These are phyloP conservation scores for Galerucella calmariensis DNA, from an alignment of 2,888 invertebrate species.

Conservation along the genomic window DNA sequence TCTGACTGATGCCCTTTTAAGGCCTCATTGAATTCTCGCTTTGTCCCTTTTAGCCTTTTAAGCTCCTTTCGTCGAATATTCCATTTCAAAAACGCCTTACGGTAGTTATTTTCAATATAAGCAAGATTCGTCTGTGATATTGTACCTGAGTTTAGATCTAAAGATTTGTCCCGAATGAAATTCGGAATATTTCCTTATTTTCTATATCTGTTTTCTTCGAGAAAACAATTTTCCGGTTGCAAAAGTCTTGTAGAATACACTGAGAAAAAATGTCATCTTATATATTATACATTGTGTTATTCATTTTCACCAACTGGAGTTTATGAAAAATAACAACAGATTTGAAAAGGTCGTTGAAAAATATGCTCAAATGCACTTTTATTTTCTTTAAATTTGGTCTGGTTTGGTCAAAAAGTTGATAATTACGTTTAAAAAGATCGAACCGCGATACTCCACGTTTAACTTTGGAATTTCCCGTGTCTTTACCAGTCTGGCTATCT, in stretches of 20 bases:
- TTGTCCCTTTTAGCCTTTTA: constrained; percentile 33
- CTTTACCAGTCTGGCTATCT: no score
- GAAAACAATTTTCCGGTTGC: constrained; percentile 9
- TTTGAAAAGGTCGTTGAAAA: no score
- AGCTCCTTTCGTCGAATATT: constrained; percentile 27
- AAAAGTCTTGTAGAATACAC: not conserved
- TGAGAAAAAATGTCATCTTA: not conserved
- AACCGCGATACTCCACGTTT: no score
- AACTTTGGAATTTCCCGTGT: no score
- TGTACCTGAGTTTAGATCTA: constrained; percentile 23
- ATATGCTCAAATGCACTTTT: no score
- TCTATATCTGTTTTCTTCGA: not conserved
- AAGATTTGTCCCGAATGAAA: constrained; percentile 10
- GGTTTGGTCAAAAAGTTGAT: no score
- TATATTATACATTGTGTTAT: no score
- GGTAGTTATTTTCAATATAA: constrained; percentile 34
- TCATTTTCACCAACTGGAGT: no score
- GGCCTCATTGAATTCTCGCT: constrained; percentile 19
- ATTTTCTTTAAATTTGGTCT: no score
- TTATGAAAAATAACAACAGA: no score
- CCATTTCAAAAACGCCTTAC: constrained; percentile 31
- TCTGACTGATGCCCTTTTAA: constrained; percentile 24
- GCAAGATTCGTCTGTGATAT: constrained; percentile 29
- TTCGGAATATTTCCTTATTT: constrained; percentile 12
- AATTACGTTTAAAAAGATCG: no score